Evolutionary conservation across 2,888 invertebrate species (phyloP), one percentile per base, ranked within the genome.

Genomic region (Brachyptera risi): DNA sequence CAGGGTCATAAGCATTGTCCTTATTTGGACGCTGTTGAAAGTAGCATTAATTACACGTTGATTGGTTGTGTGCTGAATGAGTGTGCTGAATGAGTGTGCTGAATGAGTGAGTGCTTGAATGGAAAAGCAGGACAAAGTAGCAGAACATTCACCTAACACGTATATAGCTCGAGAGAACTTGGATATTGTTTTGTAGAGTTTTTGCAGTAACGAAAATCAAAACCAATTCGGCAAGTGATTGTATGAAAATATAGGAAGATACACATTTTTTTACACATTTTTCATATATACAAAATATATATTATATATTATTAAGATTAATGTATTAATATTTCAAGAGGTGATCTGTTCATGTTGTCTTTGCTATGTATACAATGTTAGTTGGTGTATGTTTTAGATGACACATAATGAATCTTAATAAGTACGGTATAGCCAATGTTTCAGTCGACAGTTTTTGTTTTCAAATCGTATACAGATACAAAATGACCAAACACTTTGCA

Each of bases 191-290:
- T 27, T 47, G 57, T 35, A 51, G 38, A 58, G 58, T 58, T 42
- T 54, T 47, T 63, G 63, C 61, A 56, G 63, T 61, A 63, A 63
- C 63, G 63, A 63, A 56, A 63, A 63, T 63, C 63, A 63, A 63
- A 63, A 63, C 50, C 51, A 56, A 40, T 61, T 56, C 47, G 59
- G 56, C 60, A 59, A 59, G 58, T 63, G 63, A 57, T 59, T 60
- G 56, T 63, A 60, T 58, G 56, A 63, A 58, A 62, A 56, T 54
- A n/a, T 44, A 37, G 54, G 54, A 54, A 54, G 35, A 54, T 54
- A 54, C 35, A 54, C 11, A 47, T 54, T 54, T 54, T 54, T 63
- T 63, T 61, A 61, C 59, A 63, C 54, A 61, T 59, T 63, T 63
- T 63, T 63, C 63, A 63, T 63, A 63, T 63, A 63, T 51, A 59